Base-by-base conservation (phyloP, 2,797 vertebrate genomes). In the Melanotaenia boesemani region DNA sequence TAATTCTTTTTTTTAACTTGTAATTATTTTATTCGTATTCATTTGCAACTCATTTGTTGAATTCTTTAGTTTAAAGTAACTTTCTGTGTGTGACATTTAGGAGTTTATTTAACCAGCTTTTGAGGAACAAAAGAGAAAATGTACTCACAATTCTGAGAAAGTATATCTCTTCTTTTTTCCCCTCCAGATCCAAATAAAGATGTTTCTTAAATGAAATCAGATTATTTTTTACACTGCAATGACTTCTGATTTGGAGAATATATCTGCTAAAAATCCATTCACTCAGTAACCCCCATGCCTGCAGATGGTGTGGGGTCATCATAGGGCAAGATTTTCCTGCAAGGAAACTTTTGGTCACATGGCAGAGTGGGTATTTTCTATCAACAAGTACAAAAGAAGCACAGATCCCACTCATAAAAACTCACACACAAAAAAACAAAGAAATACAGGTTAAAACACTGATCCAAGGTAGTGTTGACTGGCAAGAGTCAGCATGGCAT, bases 271-370 rank as follows among this genome's bases (percentile, higher is more conserved):
- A 13, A 28, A 6, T 15, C 60, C 20, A 9, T 34, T 65, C 34
- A 55, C 58, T 48, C 34, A 5, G 62, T 68, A 58, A 46, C 28
- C 30, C 39, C 39, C 9, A 24, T 73, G 69, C 76, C 69, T 72
- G 62, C 83, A 86, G 77, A 88, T 83, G 84, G 74, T 70, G 68
- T 55, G 50, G 13, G 63, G 52, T 63, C 12, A 77, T 71, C 73
- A 67, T 65, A 78, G 62, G 58, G 52, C 60, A 65, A 41, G 64
- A 63, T 73, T 82, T 59, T 74, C 36, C 76, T 67, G 22, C 3
- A 2, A 77, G 67, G 79, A 79, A 80, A 70, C 79, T 72, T 64
- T 77, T 71, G 48, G 66, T 80, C 72, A 80, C 69, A 65, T 15
- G 22, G 37, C 63, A 73, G 30, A 10, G 4, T 54, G 73, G 62